Evolutionary conservation across 2,113 vertebrate species (phyloP).

Genomic region (Microcebus ravelobensis): DNA sequence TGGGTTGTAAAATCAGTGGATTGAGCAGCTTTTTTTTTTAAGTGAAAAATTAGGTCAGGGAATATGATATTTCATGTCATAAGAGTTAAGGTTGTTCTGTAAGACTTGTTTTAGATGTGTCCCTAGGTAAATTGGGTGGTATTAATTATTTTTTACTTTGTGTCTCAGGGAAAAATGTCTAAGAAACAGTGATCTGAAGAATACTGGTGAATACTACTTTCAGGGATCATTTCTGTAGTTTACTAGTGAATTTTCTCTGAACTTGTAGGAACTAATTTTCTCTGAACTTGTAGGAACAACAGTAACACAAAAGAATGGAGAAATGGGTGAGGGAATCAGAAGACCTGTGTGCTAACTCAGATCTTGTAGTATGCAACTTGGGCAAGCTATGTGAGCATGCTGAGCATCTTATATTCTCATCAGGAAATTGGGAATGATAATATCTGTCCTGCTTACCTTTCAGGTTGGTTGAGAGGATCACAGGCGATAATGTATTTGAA

Average conservation of each 20-base stretch:
- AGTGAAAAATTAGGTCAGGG: not conserved
- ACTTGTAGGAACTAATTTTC: too few relatives aligned
- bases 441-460: not conserved
- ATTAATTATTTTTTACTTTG: not conserved
- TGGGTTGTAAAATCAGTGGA: not conserved
- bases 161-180: not conserved
- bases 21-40: not conserved
- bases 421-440: not conserved
- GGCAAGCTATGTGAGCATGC: not conserved
- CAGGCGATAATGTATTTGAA: not conserved
- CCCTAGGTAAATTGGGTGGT: not conserved
- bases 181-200: not conserved
- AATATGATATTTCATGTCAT: not conserved
- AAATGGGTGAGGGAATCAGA: not conserved
- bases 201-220: not conserved
- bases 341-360: not conserved
- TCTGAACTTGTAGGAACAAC: too few relatives aligned
- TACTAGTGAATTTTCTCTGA: too few relatives aligned
- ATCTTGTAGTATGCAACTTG: not conserved
- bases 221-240: too few relatives aligned
- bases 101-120: conserved; percentile 4
- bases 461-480: not conserved
- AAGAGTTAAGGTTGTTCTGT: not conserved
- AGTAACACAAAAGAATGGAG: too few relatives aligned
- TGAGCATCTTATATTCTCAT: not conserved